Conservation (phyloP, 2,888 invertebrate genomes). For the Dorcus parallelipipedus region DNA sequence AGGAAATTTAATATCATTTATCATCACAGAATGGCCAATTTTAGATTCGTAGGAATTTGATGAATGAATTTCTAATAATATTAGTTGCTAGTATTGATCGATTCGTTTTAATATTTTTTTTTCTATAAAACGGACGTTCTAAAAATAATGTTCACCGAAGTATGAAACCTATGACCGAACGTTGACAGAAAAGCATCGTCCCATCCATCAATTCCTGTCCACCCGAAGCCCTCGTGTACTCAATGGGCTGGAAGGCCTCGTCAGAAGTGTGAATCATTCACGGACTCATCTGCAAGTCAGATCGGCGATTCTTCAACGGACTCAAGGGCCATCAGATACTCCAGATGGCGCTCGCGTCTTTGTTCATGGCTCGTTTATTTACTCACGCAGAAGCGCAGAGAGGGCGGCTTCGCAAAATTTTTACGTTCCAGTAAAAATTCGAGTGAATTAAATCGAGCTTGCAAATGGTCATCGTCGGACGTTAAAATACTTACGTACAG, state of each 20-base stretch:
- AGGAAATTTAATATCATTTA: no score
- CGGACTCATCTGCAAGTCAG: constrained; percentile 44
- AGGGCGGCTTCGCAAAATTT: constrained; percentile 13
- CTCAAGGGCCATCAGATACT: constrained; percentile 33
- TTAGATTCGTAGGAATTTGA: no score
- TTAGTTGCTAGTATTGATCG: no score
- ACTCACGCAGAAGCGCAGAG: constrained; percentile 10
- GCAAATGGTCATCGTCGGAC: no score
- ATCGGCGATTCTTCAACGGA: constrained; percentile 33
- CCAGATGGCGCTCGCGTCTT: constrained; percentile 29
- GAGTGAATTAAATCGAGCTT: not conserved
- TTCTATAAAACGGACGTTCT: no score
- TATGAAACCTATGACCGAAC: constrained; percentile 27
- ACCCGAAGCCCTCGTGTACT: constrained; percentile 32
- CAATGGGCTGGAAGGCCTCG: constrained; percentile 42
- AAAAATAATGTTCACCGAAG: not conserved
- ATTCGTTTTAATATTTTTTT: no score
- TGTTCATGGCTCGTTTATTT: constrained; percentile 22
- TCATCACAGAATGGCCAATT: no score
- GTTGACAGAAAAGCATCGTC: constrained; percentile 30
- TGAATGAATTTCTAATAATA: no score
- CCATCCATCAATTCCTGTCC: constrained; percentile 36
- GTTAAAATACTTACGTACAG: no score
- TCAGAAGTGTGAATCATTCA: constrained; percentile 44
- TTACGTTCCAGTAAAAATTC: constrained; percentile 15